Conservation (phyloP, 2,113 vertebrate species). For the Lagopus leucura region DNA sequence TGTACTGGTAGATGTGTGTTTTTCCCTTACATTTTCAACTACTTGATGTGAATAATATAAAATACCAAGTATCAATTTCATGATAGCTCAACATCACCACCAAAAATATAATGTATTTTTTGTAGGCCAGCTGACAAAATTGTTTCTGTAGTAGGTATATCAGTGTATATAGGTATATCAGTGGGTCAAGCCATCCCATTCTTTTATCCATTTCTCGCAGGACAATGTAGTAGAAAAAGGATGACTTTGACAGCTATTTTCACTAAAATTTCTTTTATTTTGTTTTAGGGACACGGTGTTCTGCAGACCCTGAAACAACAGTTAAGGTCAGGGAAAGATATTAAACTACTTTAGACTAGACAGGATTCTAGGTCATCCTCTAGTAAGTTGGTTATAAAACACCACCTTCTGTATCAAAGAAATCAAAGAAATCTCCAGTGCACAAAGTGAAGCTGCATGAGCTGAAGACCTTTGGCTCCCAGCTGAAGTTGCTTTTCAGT, state of each 20-base stretch:
- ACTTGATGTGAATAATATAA: neutral
- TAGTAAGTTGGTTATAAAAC: neutral
- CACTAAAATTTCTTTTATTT: neutral
- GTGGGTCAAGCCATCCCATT: neutral
- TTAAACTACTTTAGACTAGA: neutral
- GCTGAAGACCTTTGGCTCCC: neutral
- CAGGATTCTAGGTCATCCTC: neutral
- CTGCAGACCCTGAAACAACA: neutral
- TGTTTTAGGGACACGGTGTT: neutral
- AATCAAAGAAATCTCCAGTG: neutral
- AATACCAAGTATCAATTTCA: neutral
- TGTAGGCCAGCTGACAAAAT: neutral
- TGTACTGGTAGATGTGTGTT: neutral
- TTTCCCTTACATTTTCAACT: neutral
- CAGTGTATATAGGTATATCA: neutral
- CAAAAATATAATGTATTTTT: neutral
- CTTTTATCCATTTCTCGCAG: neutral
- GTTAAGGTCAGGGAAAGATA: conserved; percentile 4
- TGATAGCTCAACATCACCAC: neutral
- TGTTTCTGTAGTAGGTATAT: neutral
- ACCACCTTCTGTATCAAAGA: neutral
- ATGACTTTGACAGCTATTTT: neutral
- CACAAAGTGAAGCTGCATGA: neutral
- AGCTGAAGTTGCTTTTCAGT: neutral
- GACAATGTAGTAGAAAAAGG: neutral